A percentile compares a stretch with the other conserved stretches of the same genome.
Conservation (phyloP, 2,888 invertebrate species). For the Protonemura montana region DNA sequence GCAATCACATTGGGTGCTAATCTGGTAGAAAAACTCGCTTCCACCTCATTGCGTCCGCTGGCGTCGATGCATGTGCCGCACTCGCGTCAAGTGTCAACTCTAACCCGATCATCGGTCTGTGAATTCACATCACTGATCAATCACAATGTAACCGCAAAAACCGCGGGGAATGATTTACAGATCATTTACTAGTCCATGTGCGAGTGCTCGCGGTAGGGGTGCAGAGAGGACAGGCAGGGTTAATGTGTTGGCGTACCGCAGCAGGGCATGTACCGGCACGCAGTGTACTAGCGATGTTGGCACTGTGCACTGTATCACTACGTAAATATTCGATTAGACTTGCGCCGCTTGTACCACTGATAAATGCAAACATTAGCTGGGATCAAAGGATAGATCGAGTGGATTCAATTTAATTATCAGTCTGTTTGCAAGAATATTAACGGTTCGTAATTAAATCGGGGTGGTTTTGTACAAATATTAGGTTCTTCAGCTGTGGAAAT, state of each 20-base stretch:
- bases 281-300: too few relatives aligned
- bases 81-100: slow-evolving; percentile 33
- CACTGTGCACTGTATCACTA: neutral
- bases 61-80: slow-evolving; percentile 13
- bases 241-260: too few relatives aligned
- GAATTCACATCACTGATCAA: neutral
- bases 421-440: slow-evolving; percentile 37
- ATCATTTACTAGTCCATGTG: neutral
- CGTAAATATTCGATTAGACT: slow-evolving; percentile 12
- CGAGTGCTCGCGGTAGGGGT: neutral
- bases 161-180: slow-evolving; percentile 16
- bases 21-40: slow-evolving; percentile 13
- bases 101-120: neutral
- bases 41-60: neutral
- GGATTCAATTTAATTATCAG: slow-evolving; percentile 29
- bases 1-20: slow-evolving; percentile 3
- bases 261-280: neutral
- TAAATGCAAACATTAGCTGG: slow-evolving; percentile 25
- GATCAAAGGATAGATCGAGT: slow-evolving; percentile 30
- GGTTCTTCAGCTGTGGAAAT: neutral
- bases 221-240: too few relatives aligned
- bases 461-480: slow-evolving; percentile 14
- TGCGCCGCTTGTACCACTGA: neutral
- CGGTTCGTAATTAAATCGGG: slow-evolving; percentile 36
- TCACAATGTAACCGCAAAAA: slow-evolving; percentile 23